phyloP scores from a whole-genome alignment of 2,888 invertebrate species.

The Loripinus fragilis region DNA sequence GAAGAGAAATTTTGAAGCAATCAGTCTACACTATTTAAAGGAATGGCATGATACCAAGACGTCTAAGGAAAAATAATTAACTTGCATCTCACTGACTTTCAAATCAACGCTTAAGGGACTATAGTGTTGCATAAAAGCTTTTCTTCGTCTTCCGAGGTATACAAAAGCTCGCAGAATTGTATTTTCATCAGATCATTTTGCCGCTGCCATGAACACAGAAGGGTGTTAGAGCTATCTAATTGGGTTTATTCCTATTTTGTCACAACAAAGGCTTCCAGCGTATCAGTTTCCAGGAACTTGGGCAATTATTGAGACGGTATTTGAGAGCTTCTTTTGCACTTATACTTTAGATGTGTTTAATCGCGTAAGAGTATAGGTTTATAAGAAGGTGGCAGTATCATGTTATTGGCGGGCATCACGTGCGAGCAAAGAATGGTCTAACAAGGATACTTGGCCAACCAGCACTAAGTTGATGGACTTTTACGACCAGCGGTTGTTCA shows the following conservation, averaged over 20 bases:
- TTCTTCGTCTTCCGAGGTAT: background rate
- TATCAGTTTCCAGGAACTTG: background rate
- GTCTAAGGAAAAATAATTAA: constrained; percentile 5
- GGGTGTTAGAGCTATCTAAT: background rate
- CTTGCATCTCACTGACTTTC: background rate
- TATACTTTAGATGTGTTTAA: too few relatives aligned
- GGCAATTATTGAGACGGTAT: background rate
- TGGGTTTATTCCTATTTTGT: background rate
- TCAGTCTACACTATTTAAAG: too few relatives aligned
- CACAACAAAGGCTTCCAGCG: background rate
- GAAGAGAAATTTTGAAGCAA: too few relatives aligned
- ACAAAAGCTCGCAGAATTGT: constrained; percentile 11
- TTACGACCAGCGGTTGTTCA: too few relatives aligned
- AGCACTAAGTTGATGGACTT: too few relatives aligned
- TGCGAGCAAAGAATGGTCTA: too few relatives aligned
- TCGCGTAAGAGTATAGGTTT: too few relatives aligned
- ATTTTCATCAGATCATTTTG: constrained; percentile 4
- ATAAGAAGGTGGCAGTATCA: too few relatives aligned
- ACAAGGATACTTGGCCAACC: too few relatives aligned
- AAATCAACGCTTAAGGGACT: background rate
- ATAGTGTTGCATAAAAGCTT: constrained; percentile 4
- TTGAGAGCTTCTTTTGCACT: too few relatives aligned
- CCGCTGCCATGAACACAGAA: constrained; percentile 12
- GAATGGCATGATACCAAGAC: background rate
- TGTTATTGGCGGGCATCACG: too few relatives aligned